These are phyloP conservation scores for Gymnoscopelus braueri DNA, from an alignment of 2,797 vertebrate genomes.

Conservation along the genomic window DNA sequence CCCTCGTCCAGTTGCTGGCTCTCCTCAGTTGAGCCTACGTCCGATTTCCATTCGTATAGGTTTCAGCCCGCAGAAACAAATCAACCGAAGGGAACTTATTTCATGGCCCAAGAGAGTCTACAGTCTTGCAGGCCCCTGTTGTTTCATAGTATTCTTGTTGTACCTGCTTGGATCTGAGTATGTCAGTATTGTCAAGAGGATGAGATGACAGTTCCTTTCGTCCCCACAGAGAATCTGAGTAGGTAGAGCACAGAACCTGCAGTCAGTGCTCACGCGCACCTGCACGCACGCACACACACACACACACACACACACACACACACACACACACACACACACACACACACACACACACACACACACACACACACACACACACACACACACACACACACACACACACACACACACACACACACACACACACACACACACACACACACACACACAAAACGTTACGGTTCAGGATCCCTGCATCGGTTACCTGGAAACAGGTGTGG, in stretches of 20 bases:
- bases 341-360: conserved; percentile 10
- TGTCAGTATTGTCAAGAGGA: conserved; percentile 27
- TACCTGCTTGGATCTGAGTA: conserved; percentile 19
- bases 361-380: conserved; percentile 21
- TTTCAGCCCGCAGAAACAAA: conserved; percentile 23
- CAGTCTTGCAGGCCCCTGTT: conserved; percentile 16
- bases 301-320: conserved; percentile 13
- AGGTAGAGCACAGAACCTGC: conserved; percentile 53
- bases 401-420: conserved; percentile 30
- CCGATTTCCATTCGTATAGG: conserved; percentile 56
- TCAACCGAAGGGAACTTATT: neutral
- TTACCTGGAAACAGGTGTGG: conserved; percentile 87
- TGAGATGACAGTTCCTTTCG: conserved; percentile 44
- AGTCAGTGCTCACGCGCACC: conserved; percentile 32
- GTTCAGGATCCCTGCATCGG: conserved; percentile 76
- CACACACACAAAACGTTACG: conserved; percentile 58
- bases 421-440: conserved; percentile 39
- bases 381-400: conserved; percentile 15
- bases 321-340: conserved; percentile 11
- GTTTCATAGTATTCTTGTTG: conserved; percentile 54
- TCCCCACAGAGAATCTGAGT: conserved; percentile 53
- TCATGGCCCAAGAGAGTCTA: conserved; percentile 28
- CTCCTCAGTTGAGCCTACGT: conserved; percentile 48
- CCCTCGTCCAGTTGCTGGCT: conserved; percentile 41
- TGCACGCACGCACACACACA: conserved; percentile 40